These are phyloP conservation scores for Porites evermanni DNA, from an alignment of 92 coral and sea anemone species.

Conservation along the genomic window DNA sequence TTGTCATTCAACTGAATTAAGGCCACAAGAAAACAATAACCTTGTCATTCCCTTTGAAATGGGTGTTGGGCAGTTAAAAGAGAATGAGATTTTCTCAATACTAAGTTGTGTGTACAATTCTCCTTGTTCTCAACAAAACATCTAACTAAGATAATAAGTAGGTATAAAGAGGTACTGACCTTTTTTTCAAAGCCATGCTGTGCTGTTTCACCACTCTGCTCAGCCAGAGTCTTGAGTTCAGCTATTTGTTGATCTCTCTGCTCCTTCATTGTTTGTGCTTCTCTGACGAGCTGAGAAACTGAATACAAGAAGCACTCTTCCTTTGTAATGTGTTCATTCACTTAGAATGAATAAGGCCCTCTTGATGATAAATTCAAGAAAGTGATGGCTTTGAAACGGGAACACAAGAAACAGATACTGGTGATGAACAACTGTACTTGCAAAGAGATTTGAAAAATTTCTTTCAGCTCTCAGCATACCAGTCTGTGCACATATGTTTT, in stretches of 20 bases:
- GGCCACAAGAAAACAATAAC: neutral
- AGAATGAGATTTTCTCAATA: neutral
- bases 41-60: neutral
- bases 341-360: neutral
- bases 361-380: too few relatives aligned
- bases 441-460: too few relatives aligned
- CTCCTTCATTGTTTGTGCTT: constrained; percentile 78
- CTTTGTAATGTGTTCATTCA: neutral
- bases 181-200: constrained; percentile 89
- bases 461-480: too few relatives aligned
- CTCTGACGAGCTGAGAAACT: constrained; percentile 90
- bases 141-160: neutral
- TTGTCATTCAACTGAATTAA: constrained; percentile 86
- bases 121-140: neutral
- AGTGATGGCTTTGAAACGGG: too few relatives aligned
- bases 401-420: too few relatives aligned
- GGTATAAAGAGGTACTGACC: constrained; percentile 51
- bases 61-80: neutral
- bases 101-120: too few relatives aligned
- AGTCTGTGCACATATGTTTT: too few relatives aligned
- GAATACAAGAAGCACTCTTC: neutral
- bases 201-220: constrained; percentile 89
- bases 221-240: constrained; percentile 86
- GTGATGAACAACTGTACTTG: too few relatives aligned
- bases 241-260: constrained; percentile 93